These are phyloP conservation scores for Sinocyclocheilus grahami DNA, from an alignment of 2,113 vertebrate species.

Conservation along the genomic window DNA sequence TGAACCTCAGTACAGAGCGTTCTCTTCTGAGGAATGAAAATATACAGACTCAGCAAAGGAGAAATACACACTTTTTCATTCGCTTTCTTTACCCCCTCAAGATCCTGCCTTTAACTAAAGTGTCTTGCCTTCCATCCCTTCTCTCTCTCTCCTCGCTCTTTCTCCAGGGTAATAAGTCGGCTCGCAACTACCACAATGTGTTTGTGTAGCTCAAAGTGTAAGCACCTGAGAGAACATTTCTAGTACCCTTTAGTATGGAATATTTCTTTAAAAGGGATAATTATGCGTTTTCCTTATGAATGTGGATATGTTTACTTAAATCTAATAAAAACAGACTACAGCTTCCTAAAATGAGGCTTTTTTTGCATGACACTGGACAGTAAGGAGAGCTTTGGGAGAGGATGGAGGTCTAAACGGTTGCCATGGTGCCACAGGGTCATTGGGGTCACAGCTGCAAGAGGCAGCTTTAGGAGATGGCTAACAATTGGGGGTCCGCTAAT, in stretches of 20 bases:
- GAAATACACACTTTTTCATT: slow-evolving; percentile 1
- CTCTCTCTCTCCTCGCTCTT: background rate
- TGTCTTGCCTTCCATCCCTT: slow-evolving; percentile 7
- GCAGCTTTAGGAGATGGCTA: slow-evolving; percentile 56
- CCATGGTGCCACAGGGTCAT: slow-evolving; percentile 54
- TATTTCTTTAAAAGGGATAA: background rate
- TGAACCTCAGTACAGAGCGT: slow-evolving; percentile 25
- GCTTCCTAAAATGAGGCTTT: background rate
- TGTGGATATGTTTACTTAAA: background rate
- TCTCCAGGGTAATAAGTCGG: slow-evolving; percentile 76
- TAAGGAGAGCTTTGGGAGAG: slow-evolving; percentile 36
- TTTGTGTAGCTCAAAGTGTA: background rate
- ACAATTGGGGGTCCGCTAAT: slow-evolving; percentile 55
- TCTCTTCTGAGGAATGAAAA: slow-evolving; percentile 10
- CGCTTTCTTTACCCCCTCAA: slow-evolving; percentile 6
- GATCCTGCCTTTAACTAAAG: slow-evolving; percentile 11
- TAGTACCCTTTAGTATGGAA: background rate
- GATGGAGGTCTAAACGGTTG: slow-evolving; percentile 43
- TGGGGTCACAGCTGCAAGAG: slow-evolving; percentile 59
- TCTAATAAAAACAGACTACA: background rate
- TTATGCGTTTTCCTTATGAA: background rate
- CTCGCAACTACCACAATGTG: slow-evolving; percentile 33
- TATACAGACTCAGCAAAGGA: slow-evolving; percentile 28
- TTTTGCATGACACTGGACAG: slow-evolving; percentile 23
- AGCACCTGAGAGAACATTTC: background rate